Base-by-base conservation (phyloP, 2,888 invertebrate species). In the Metopia argyrocephala region DNA sequence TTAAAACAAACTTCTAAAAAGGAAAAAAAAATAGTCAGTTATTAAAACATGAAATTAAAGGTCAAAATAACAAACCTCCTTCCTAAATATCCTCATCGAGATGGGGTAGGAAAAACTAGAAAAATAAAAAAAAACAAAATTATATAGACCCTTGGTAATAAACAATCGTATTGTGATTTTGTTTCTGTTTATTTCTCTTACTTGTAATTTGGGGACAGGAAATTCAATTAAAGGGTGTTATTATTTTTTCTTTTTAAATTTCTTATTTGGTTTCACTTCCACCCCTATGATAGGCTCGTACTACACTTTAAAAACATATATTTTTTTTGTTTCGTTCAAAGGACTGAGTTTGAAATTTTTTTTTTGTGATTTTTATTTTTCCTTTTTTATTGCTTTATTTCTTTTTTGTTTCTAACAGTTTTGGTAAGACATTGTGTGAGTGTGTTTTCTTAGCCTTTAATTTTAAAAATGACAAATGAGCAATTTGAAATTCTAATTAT, bases 11-110 rank as follows among this genome's bases (percentile, higher is more conserved):
- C 20, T 23, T 54, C 2, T 20, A 5, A 48, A 5, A 3, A 5
- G 31, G 52, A 28, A 21, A 9, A 45, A 48, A 46, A 50, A 46
- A 70, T 74, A 59, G 74, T 78, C 61, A 70, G 78, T 74, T 75
- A 78, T 81, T 78, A 81, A 81, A 81, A 81, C 81, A 75, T 75
- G 70, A 78, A 75, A 75, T 78, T 81, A 70, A 70, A 75, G 81
- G 81, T 71, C 81, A 74, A 75, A 81, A 74, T 68, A 61, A 70
- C 70, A 62, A 70, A 70, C 70, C 65, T 56, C 66, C 62, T 71
- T 56, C 65, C 20, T 31, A 12, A 45, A 56, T 45, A 21, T 50
- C 38, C 20, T 21, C 62, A 25, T 50, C 59, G 68, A 68, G 45
- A 80, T 12, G n/a, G n/a, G n/a, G 15, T 12, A 38, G 15, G 38